phyloP scores from a whole-genome alignment of 2,888 invertebrate species.

The Cantharis flavilabris region DNA sequence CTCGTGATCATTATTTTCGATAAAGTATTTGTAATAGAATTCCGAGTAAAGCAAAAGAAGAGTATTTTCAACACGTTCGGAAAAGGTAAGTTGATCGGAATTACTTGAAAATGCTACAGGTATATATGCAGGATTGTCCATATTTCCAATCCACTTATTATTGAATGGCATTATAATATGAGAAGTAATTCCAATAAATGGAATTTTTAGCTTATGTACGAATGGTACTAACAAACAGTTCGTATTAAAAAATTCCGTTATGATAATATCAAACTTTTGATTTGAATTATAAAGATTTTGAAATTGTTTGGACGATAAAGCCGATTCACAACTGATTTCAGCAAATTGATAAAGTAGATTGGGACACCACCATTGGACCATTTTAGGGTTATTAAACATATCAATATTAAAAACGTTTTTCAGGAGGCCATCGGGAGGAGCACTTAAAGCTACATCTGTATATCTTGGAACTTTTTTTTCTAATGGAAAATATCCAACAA shows the following conservation, averaged over 20 bases:
- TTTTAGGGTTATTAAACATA: background rate
- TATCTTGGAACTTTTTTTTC: conserved; percentile 60
- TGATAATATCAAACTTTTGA: conserved; percentile 67
- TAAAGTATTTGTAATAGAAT: background rate
- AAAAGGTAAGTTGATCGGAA: conserved; percentile 37
- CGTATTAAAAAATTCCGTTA: conserved; percentile 73
- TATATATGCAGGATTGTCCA: conserved; percentile 56
- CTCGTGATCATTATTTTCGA: conserved; percentile 20
- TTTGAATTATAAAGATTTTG: conserved; percentile 8
- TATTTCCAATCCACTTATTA: conserved; percentile 56
- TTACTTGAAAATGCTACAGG: conserved; percentile 53
- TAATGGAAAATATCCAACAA: conserved; percentile 68
- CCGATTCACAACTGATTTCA: conserved; percentile 15
- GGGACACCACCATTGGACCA: background rate
- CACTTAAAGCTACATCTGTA: conserved; percentile 58
- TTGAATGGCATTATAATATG: conserved; percentile 57
- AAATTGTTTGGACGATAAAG: conserved; percentile 38
- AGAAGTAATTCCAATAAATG: conserved; percentile 59
- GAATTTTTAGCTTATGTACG: conserved; percentile 63
- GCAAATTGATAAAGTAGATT: conserved; percentile 10
- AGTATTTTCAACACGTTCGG: conserved; percentile 39
- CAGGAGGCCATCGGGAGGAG: too few species aligned
- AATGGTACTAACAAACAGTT: conserved; percentile 68
- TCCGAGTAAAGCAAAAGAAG: conserved; percentile 14
- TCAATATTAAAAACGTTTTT: background rate